Percentiles rank a stretch among this genome's conserved stretches.
These are phyloP conservation scores for Drosophila meridiana DNA, from an alignment of 2,888 invertebrate species.

Conservation along the genomic window DNA sequence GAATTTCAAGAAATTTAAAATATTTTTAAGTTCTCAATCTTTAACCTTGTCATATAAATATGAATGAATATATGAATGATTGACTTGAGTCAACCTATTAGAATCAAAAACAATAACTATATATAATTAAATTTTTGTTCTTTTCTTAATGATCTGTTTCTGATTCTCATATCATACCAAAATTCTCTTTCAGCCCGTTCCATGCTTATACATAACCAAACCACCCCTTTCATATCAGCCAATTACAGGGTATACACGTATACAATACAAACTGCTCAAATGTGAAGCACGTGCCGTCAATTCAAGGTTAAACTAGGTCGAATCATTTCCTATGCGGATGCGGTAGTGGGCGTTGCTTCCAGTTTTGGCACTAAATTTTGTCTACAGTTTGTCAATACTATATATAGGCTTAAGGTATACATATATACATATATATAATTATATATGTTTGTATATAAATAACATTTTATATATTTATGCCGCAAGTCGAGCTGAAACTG, in stretches of 20 bases:
- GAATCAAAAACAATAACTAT: too few relatives aligned
- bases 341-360: slow-evolving; percentile 19
- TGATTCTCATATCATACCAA: too few relatives aligned
- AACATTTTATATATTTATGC: slow-evolving; percentile 4
- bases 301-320: slow-evolving; percentile 36
- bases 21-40: too few relatives aligned
- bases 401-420: neutral
- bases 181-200: neutral
- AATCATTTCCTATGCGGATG: slow-evolving; percentile 55
- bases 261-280: slow-evolving; percentile 28
- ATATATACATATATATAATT: neutral
- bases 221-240: neutral
- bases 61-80: too few relatives aligned
- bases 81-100: too few relatives aligned
- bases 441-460: neutral
- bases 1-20: too few relatives aligned
- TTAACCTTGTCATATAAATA: too few relatives aligned
- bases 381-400: neutral
- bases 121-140: too few relatives aligned
- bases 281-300: slow-evolving; percentile 51
- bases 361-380: slow-evolving; percentile 14
- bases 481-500: slow-evolving; percentile 2
- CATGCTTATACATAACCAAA: neutral
- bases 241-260: neutral
- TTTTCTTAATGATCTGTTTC: too few relatives aligned